Evolutionary conservation across 2,113 vertebrate species (phyloP), one percentile per base, ranked within the genome.

Genomic region (Oryzias melastigma): DNA sequence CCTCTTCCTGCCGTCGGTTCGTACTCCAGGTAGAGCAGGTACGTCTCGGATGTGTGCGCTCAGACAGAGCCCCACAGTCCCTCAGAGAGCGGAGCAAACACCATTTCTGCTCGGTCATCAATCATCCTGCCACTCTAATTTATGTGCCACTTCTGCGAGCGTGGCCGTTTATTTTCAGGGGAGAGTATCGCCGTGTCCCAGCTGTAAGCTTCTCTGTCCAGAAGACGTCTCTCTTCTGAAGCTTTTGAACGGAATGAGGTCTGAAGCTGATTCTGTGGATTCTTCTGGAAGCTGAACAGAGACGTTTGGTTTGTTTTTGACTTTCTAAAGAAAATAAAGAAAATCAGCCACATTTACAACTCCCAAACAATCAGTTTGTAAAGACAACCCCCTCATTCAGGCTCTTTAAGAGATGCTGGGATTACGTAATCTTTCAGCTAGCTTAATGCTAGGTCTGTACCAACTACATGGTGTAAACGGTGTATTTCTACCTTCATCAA

Each of bases 71-170:
- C 45, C n/a, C 10, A 17, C 6, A 41, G 89, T 88, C 92, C 70
- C 86, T 82, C 91, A 89, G 90, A 58, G 94, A 58, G 91, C 59
- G 81, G 91, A 89, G 88, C 89, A 91, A 93, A 93, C 73, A 81
- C 80, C 91, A 92, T 91, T 71, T 89, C 91, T 92, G 90, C 90
- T 87, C 71, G 83, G 87, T 91, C 94, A 95, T 97, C 94, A 94
- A 93, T 98, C 95, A 96, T 89, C 6, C 92, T 95, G 94, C 94
- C 94, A 94, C 91, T 93, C 94, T 96, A 94, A 96, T 95, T 95
- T 93, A 96, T 93, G 93, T 92, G 91, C 92, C 93, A 93, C 94
- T 95, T 94, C 94, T 96, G 94, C 92, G 94, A 95, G 91, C 92
- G 93, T 93, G 94, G 93, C 94, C 91, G 87, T 93, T 95, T 93